Percentiles rank a stretch among this genome's conserved stretches.
Evolutionary conservation across 35 echinoderm and acorn worm genomes (phyloP).

Genomic region (Lytechinus pictus): DNA sequence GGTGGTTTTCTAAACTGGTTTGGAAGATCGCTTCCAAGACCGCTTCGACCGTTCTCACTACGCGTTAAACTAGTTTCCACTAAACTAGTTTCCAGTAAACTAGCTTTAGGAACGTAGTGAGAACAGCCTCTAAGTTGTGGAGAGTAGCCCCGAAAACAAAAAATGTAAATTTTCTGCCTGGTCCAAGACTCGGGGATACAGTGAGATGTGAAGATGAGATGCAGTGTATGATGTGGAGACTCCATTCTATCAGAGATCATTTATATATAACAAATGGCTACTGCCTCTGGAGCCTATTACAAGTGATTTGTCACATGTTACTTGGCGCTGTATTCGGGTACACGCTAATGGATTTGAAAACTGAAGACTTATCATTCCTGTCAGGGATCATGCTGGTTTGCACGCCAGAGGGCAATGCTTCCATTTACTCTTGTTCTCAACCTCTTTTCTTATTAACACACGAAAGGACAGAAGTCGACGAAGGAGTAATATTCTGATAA

Average conservation of each 20-base stretch:
- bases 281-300: neutral
- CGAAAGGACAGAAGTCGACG: neutral
- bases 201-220: neutral
- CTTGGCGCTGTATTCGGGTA: neutral
- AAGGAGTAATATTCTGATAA: neutral
- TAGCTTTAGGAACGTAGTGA: too few species aligned
- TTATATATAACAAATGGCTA: neutral
- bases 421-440: neutral
- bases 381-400: neutral
- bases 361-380: neutral
- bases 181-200: too few species aligned
- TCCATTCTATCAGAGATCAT: neutral
- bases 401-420: neutral
- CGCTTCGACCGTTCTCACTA: too few species aligned
- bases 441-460: conserved; percentile 19
- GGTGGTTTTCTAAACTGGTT: too few species aligned
- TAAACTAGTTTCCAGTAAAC: too few species aligned
- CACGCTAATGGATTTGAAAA: neutral
- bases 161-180: too few species aligned
- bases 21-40: too few species aligned
- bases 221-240: neutral
- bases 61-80: too few species aligned
- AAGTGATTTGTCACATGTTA: conserved; percentile 3
- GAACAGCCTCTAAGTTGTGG: too few species aligned
- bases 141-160: too few species aligned